Evolutionary conservation across 2,113 vertebrate genomes (phyloP).

Genomic region (Nicator chloris): DNA sequence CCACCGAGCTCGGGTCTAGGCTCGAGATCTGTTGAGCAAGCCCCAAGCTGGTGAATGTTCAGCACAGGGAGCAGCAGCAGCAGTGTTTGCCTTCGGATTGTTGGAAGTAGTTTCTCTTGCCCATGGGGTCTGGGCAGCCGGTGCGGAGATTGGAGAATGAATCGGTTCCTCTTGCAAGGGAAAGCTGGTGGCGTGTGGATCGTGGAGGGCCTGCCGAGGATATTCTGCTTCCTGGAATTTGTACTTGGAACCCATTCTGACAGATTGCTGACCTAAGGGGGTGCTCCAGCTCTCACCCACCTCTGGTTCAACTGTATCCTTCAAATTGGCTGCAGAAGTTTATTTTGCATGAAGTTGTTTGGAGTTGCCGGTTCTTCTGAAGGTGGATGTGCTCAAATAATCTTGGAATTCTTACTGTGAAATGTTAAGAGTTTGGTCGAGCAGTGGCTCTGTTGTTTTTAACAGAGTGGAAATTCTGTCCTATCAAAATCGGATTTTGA

Average conservation of each 20-base stretch:
- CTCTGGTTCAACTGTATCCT: background rate
- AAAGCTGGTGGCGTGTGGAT: background rate
- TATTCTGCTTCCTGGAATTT: background rate
- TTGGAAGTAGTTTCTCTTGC: background rate
- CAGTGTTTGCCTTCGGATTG: background rate
- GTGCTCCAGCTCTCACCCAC: background rate
- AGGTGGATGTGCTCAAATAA: background rate
- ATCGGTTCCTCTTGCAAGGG: background rate
- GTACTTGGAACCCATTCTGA: accelerated
- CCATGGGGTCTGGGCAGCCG: background rate
- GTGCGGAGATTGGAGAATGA: background rate
- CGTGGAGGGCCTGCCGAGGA: too few relatives aligned
- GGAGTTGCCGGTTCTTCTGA: background rate
- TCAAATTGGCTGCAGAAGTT: background rate
- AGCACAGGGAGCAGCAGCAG: background rate
- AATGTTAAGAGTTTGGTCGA: background rate
- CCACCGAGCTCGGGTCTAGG: background rate
- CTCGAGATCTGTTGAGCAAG: accelerated
- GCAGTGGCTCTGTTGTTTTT: background rate
- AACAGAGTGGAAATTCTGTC: background rate
- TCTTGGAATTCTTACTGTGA: background rate
- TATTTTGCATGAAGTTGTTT: background rate
- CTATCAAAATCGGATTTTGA: accelerated
- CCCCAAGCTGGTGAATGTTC: background rate
- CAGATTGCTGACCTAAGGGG: accelerated